Evolutionary conservation across 1,140 invertebrate species (phyloP).

Genomic region (Papilio glaucus): DNA sequence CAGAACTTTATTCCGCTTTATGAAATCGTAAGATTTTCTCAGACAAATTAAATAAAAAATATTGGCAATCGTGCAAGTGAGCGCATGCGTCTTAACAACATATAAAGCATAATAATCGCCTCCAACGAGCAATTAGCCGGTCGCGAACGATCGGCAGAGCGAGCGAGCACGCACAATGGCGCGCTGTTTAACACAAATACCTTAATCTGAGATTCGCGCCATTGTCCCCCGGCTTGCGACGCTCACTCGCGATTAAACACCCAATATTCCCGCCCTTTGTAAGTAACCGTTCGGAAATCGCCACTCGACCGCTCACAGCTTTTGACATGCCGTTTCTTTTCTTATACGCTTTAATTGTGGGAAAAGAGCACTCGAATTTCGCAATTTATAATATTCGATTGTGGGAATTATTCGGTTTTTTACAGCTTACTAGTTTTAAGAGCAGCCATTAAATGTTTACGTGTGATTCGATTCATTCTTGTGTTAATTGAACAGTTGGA

Average conservation of each 20-base stretch:
- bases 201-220: slow-evolving; percentile 63
- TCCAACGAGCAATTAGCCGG: slow-evolving; percentile 57
- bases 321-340: slow-evolving; percentile 51
- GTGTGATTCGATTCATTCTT: slow-evolving; percentile 55
- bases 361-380: slow-evolving; percentile 71
- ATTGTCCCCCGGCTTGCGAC: slow-evolving; percentile 61
- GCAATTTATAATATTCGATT: slow-evolving; percentile 59
- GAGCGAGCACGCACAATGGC: slow-evolving; percentile 63
- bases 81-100: slow-evolving; percentile 55
- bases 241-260: slow-evolving; percentile 64
- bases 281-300: slow-evolving; percentile 59
- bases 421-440: slow-evolving; percentile 49
- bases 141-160: slow-evolving; percentile 46
- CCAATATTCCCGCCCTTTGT: slow-evolving; percentile 65
- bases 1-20: slow-evolving; percentile 6
- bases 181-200: slow-evolving; percentile 72
- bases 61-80: slow-evolving; percentile 24
- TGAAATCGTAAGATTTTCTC: slow-evolving; percentile 51
- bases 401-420: slow-evolving; percentile 59
- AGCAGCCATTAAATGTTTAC: slow-evolving; percentile 56
- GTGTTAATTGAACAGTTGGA: slow-evolving; percentile 49
- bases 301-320: slow-evolving; percentile 63
- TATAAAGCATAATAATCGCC: slow-evolving; percentile 49
- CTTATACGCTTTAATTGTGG: slow-evolving; percentile 71
- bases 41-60: slow-evolving; percentile 52